Conservation (phyloP, 2,888 invertebrate genomes). For the Notocelia uddmanniana region DNA sequence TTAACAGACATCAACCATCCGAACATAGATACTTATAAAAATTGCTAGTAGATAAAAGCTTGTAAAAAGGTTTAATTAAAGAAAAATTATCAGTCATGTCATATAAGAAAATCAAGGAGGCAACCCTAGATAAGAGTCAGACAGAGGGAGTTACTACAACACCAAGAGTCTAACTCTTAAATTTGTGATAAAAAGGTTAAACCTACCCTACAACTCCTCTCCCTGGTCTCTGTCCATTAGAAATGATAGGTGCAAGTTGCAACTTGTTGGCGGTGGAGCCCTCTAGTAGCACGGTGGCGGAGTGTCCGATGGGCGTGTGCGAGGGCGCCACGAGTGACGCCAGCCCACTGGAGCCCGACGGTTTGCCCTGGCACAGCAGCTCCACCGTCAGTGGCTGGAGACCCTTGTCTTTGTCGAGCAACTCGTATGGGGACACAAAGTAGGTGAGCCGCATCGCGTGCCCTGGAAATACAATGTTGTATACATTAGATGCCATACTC, state of each 20-base stretch:
- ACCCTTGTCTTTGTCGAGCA: slow-evolving; percentile 91
- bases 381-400: slow-evolving; percentile 92
- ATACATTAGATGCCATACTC: too few relatives aligned
- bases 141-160: too few relatives aligned
- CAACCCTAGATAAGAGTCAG: too few relatives aligned
- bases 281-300: slow-evolving; percentile 96
- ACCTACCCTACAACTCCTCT: slow-evolving; percentile 70
- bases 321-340: slow-evolving; percentile 75
- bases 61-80: too few relatives aligned
- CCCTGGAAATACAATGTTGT: slow-evolving; percentile 78
- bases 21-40: too few relatives aligned
- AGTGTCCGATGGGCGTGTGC: slow-evolving; percentile 91
- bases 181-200: not conserved
- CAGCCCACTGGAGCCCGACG: slow-evolving; percentile 66
- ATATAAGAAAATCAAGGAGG: too few relatives aligned
- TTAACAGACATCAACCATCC: too few relatives aligned
- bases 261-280: slow-evolving; percentile 94
- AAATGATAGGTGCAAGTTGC: slow-evolving; percentile 90
- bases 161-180: too few relatives aligned
- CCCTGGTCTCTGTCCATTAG: slow-evolving; percentile 88
- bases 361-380: slow-evolving; percentile 85
- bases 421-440: slow-evolving; percentile 96
- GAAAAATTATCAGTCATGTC: too few relatives aligned
- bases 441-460: slow-evolving; percentile 98
- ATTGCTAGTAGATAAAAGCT: too few relatives aligned